These are phyloP conservation scores for Neria commutata DNA, from an alignment of 2,888 invertebrate species.

Conservation along the genomic window DNA sequence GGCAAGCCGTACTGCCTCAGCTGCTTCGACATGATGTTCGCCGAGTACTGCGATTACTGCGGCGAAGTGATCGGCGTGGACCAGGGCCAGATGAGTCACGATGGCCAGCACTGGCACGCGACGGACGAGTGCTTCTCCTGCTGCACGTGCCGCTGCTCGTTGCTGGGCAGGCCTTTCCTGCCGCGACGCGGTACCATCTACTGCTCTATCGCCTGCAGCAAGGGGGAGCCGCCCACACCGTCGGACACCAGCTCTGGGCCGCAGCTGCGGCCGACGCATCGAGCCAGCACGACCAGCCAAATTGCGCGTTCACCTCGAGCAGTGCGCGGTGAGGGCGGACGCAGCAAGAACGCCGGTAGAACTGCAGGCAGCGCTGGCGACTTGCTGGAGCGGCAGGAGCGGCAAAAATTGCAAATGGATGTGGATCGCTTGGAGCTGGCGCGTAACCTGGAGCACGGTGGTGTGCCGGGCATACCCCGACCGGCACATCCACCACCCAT, in stretches of 20 bases:
- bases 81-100: conserved; percentile 97
- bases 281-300: conserved; percentile 61
- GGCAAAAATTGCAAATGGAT: conserved; percentile 47
- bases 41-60: conserved; percentile 96
- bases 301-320: conserved; percentile 63
- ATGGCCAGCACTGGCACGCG: conserved; percentile 97
- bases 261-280: conserved; percentile 65
- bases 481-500: conserved; percentile 70
- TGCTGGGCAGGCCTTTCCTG: conserved; percentile 87
- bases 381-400: conserved; percentile 50
- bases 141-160: conserved; percentile 77
- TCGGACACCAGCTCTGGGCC: conserved; percentile 78
- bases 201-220: conserved; percentile 93
- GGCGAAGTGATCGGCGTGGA: conserved; percentile 96
- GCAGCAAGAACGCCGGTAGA: conserved; percentile 30
- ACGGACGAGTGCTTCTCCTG: conserved; percentile 94
- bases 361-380: conserved; percentile 50
- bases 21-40: conserved; percentile 95
- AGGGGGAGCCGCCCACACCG: conserved; percentile 86
- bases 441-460: conserved; percentile 50
- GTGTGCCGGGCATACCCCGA: conserved; percentile 52
- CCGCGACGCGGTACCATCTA: conserved; percentile 91
- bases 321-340: conserved; percentile 57
- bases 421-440: conserved; percentile 51
- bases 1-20: conserved; percentile 93